These are phyloP conservation scores for Argya squamiceps DNA, from an alignment of 2,797 vertebrate genomes.

Conservation along the genomic window DNA sequence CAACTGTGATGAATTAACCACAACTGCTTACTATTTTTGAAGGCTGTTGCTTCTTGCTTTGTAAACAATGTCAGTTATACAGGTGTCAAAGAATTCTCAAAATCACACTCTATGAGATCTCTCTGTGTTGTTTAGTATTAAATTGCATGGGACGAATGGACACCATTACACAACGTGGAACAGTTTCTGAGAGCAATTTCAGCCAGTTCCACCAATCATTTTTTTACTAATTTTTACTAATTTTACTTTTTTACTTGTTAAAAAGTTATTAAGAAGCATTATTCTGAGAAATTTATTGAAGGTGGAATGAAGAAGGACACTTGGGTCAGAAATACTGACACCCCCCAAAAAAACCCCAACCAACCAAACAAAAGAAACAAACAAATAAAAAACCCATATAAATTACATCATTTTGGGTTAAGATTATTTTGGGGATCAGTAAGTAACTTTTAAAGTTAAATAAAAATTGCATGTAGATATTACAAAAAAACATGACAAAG, in stretches of 20 bases:
- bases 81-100: not conserved
- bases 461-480: not conserved
- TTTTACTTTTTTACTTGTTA: not conserved
- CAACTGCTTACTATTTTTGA: not conserved
- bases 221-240: not conserved
- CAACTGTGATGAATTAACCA: not conserved
- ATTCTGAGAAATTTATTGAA: not conserved
- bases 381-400: accelerated
- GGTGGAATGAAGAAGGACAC: not conserved
- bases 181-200: not conserved
- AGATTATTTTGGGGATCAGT: not conserved
- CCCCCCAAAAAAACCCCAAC: not conserved
- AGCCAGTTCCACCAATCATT: not conserved
- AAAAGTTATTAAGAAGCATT: not conserved
- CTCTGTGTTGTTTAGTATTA: not conserved
- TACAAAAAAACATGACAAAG: not conserved
- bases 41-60: not conserved
- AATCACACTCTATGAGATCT: not conserved
- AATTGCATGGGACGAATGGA: not conserved
- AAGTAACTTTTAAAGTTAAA: not conserved
- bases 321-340: not conserved
- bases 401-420: not conserved
- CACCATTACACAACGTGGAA: not conserved
- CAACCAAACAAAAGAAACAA: no score
- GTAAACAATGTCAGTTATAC: not conserved